Percentiles rank a stretch among this genome's conserved stretches.
Evolutionary conservation across 1,140 invertebrate species (phyloP).

Genomic region (Neotoxoptera formosana): DNA sequence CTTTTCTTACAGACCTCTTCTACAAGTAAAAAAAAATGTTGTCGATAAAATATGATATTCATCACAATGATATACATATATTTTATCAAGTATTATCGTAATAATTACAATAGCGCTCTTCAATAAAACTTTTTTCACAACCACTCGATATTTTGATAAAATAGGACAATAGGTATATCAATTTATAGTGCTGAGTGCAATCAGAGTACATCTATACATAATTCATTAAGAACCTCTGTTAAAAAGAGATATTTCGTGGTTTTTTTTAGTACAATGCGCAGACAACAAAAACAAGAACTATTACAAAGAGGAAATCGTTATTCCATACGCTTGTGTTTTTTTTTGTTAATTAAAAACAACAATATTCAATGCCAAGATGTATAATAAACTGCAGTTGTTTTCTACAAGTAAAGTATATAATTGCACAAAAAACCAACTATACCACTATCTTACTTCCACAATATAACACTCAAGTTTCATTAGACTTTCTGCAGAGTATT

Average conservation of each 20-base stretch:
- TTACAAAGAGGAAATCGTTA: background rate
- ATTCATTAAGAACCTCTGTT: no score
- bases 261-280: background rate
- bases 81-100: background rate
- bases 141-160: background rate
- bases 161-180: background rate
- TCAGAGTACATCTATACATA: background rate
- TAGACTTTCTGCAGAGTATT: background rate
- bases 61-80: background rate
- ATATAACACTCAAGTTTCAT: background rate
- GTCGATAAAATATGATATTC: background rate
- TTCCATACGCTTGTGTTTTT: background rate
- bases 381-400: background rate
- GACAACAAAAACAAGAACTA: background rate
- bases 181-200: no score
- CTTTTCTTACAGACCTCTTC: constrained; percentile 42
- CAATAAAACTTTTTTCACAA: background rate
- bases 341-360: background rate
- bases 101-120: background rate
- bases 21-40: background rate
- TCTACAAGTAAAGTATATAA: background rate
- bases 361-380: background rate
- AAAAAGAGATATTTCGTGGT: background rate
- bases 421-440: background rate
- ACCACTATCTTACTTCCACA: background rate